A percentile compares a stretch with the other conserved stretches of the same genome.
Evolutionary conservation across 2,797 vertebrate genomes (phyloP).

Genomic region (Gymnocypris eckloni): DNA sequence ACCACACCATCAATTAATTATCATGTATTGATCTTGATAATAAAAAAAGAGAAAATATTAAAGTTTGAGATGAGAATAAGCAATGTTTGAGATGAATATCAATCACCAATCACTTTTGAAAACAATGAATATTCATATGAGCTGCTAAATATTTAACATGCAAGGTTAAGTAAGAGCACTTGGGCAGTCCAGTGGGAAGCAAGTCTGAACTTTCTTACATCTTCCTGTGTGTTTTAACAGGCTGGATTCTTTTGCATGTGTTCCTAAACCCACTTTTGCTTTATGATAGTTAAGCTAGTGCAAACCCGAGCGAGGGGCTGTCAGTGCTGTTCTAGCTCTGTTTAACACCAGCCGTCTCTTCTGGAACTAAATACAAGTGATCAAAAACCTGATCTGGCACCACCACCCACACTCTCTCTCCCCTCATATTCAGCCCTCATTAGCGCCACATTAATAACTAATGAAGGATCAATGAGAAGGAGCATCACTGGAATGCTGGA

Average conservation of each 20-base stretch:
- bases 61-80: not conserved
- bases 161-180: slow-evolving; percentile 60
- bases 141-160: slow-evolving; percentile 69
- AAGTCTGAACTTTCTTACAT: slow-evolving; percentile 30
- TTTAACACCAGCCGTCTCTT: slow-evolving; percentile 50
- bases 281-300: slow-evolving; percentile 20
- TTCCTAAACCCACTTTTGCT: slow-evolving; percentile 18
- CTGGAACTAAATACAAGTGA: slow-evolving; percentile 60
- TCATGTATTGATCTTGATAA: not conserved
- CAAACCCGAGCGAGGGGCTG: slow-evolving; percentile 5
- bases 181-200: slow-evolving; percentile 16
- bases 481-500: slow-evolving; percentile 63
- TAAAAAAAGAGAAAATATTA: not conserved
- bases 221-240: not conserved
- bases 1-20: not conserved
- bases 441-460: slow-evolving; percentile 70
- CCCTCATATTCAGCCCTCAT: slow-evolving; percentile 67
- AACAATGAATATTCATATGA: slow-evolving; percentile 5
- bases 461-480: slow-evolving; percentile 70
- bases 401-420: slow-evolving; percentile 35
- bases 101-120: slow-evolving; percentile 9
- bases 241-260: slow-evolving; percentile 35
- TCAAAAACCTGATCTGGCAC: slow-evolving; percentile 61
- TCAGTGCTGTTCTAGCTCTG: slow-evolving; percentile 58
- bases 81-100: not conserved